Evolutionary conservation across 2,797 vertebrate species (phyloP), one percentile per base, ranked within the genome.

Genomic region (Syngnathus acus): DNA sequence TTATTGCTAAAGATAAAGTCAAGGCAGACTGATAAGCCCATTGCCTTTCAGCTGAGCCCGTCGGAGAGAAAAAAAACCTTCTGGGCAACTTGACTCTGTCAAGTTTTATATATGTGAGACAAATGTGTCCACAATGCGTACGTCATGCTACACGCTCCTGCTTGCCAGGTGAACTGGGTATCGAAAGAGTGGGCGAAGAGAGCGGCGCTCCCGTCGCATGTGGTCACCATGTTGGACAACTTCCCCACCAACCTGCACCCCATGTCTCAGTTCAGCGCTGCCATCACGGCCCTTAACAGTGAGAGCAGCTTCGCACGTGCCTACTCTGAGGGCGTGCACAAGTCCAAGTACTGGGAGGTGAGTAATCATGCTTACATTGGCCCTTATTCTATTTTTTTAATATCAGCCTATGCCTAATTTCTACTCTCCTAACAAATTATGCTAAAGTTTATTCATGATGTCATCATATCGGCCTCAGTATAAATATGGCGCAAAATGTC

Each of bases 271-370:
- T 93, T 98, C 81, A 98, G 95, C 7, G 94, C 96, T 0, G 94
- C 96, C 43, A 78, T 98, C 82, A 98, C 95, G 0, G 96, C 96
- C 19, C 93, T 98, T 84, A 99, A 97, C 89, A 98, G 95, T 11
- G 97, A 99, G 88, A 98, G 95, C 89, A 92, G 84, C 71, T 99
- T 99, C 43, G 94, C 94, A 0, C 92, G 92, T 9, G 95, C 95
- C 5, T 98, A 98, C 67, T 91, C 94, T 6, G 95, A 99, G 85
- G 95, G 95, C 1, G 88, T 97, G 74, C 91, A 91, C 89, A 94
- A 95, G 82, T 76, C 90, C 82, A 98, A 97, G 86, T 99, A 98
- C 85, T 98, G 97, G 97, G 95, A 98, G 94, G 97, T 97, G 89
- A 81, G 79, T 79, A 66, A 0, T 26, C 6, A 4, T 0, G 5